Percentiles rank a stretch among this genome's conserved stretches.
phyloP scores from a whole-genome alignment of 2,888 invertebrate species.

The Poecilus cupreus region DNA sequence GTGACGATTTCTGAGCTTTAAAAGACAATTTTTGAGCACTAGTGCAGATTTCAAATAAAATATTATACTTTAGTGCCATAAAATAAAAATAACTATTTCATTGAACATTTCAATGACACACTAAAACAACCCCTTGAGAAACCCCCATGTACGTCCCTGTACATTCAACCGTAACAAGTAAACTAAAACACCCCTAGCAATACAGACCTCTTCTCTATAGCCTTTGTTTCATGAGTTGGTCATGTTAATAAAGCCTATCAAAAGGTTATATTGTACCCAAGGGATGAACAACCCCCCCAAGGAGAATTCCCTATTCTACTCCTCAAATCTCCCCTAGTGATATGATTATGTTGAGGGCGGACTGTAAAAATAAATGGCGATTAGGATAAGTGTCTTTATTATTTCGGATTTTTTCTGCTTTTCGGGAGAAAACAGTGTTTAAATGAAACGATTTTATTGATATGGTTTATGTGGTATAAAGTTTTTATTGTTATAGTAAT shows the following conservation, averaged over 20 bases:
- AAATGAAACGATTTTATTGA: conserved; percentile 26
- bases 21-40: too few relatives aligned
- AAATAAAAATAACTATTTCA: too few relatives aligned
- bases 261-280: conserved; percentile 31
- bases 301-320: background rate
- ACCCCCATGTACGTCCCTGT: too few relatives aligned
- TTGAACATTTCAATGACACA: too few relatives aligned
- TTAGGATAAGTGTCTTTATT: conserved; percentile 29
- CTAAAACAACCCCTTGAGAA: too few relatives aligned
- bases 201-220: background rate
- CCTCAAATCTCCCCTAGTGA: background rate
- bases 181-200: background rate
- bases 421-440: background rate
- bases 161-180: too few relatives aligned
- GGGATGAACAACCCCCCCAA: background rate
- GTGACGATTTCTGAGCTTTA: too few relatives aligned
- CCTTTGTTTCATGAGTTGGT: conserved; percentile 15
- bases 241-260: conserved; percentile 20
- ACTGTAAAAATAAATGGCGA: conserved; percentile 9
- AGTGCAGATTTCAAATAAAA: too few relatives aligned
- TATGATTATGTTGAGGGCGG: conserved; percentile 6
- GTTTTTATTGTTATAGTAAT: conserved; percentile 26
- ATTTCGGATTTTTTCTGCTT: background rate
- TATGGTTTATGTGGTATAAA: conserved; percentile 11
- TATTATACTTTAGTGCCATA: too few relatives aligned